phyloP scores from a whole-genome alignment of 1,140 invertebrate species.

The Stenopsyche tienmushanensis region DNA sequence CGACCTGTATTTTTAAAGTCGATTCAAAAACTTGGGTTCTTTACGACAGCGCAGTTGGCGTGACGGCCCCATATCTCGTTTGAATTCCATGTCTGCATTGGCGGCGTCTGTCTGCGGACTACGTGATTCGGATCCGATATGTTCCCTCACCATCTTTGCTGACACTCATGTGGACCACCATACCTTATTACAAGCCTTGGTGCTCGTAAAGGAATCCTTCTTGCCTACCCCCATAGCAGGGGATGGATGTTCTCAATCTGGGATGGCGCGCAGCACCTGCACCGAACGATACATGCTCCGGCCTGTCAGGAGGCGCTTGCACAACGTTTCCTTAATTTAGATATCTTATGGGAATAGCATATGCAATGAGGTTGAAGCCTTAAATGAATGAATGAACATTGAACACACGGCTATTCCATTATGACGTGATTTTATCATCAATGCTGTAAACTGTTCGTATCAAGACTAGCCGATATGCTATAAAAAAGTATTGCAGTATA shows the following conservation, averaged over 20 bases:
- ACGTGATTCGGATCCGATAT: conserved; percentile 26
- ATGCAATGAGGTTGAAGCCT: no score
- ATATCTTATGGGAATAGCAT: no score
- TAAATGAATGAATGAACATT: no score
- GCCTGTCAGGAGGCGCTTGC: no score
- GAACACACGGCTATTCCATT: no score
- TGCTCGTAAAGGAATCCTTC: conserved; percentile 12
- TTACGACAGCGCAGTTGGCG: not conserved
- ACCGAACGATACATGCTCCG: not conserved
- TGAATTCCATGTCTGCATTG: conserved; percentile 4
- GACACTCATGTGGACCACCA: no score
- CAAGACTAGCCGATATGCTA: no score
- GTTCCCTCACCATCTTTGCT: not conserved
- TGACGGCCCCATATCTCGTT: not conserved
- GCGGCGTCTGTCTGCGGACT: conserved; percentile 7
- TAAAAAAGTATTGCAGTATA: no score
- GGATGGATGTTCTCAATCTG: conserved; percentile 7
- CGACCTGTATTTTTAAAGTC: no score
- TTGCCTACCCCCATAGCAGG: not conserved
- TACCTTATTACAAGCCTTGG: conserved; percentile 8
- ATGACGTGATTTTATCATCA: not conserved
- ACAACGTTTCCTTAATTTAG: no score
- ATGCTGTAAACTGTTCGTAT: no score
- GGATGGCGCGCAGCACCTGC: not conserved
- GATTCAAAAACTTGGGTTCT: no score